Evolutionary conservation across 1,140 invertebrate genomes (phyloP), one percentile per base, ranked within the genome.

Genomic region (Macrobrachium nipponense): DNA sequence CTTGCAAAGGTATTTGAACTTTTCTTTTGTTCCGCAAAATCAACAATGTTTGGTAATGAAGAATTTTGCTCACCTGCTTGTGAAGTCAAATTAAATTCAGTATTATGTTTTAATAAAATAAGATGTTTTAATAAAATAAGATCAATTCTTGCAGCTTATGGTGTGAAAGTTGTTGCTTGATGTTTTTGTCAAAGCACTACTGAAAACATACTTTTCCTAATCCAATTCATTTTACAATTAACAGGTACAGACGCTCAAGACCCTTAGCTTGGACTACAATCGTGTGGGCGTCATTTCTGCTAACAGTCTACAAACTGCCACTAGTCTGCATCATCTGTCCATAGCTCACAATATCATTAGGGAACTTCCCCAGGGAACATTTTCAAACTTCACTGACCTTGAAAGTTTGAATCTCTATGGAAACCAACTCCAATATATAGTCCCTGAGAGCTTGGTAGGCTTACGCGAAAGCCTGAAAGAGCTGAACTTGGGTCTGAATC

Each of bases 291-390:
- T 96, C 5, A 91, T 98, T 10, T 96, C 96, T 0, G 93, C 93
- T n/a, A 95, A 96, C 87, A 90, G 91, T 79, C 89, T 92, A 12
- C 77, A 89, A 18, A 87, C 89, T 5, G 90, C 91, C 66, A 89
- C 88, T 64, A 85, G 89, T n/a, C 89, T 92, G 36, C 88, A 91
- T 78, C 91, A 92, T 82, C 86, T 89, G 11, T 89, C 88, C 27
- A 90, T 98, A 20, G 95, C 95, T 0, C 93, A 95, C 86, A 98
- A 98, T 91, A 94, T 97, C 1, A 95, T 98, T 17, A 93, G 96
- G 66, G 96, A 98, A 92, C 92, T 98, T 78, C 96, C 96, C 0
- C 88, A 94, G 0, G 94, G 93, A 59, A 94, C 96, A 5, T 97
- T 98, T 90, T 93, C 94, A 82, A 90, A 90, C 44, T 90, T 92